phyloP scores from a whole-genome alignment of 2,888 invertebrate species.

The Orthosia gothica region DNA sequence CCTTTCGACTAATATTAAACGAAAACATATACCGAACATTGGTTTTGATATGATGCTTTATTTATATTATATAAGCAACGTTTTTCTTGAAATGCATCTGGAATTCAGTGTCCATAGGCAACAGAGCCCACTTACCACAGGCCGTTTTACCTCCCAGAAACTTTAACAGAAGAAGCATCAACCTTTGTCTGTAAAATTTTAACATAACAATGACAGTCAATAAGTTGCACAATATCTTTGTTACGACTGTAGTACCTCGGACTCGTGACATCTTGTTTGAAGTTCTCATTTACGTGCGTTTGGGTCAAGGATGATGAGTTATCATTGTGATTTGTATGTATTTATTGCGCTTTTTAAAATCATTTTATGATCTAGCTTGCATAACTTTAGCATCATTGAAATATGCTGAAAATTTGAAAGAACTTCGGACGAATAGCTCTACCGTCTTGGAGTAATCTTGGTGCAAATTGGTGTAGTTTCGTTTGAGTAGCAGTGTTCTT shows the following conservation, averaged over 20 bases:
- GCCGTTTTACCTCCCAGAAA: neutral
- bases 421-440: too few relatives aligned
- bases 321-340: neutral
- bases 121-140: neutral
- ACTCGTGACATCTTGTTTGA: constrained; percentile 49
- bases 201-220: constrained; percentile 35
- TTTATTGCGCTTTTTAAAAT: neutral
- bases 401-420: too few relatives aligned
- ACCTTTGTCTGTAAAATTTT: neutral
- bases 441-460: too few relatives aligned
- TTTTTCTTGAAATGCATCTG: neutral
- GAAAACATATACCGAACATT: too few relatives aligned
- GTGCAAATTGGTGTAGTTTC: too few relatives aligned
- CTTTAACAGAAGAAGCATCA: neutral
- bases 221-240: constrained; percentile 29
- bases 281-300: constrained; percentile 26
- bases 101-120: neutral
- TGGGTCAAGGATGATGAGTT: constrained; percentile 46
- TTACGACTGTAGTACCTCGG: neutral
- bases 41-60: too few relatives aligned
- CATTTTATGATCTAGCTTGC: neutral
- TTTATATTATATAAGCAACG: too few relatives aligned
- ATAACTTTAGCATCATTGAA: too few relatives aligned
- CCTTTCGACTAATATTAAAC: too few relatives aligned
- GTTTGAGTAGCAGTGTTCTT: too few relatives aligned